A percentile compares a stretch with the other conserved stretches of the same genome.
These are phyloP conservation scores for Zaprionus africanus DNA, from an alignment of 1,140 invertebrate genomes.

Conservation along the genomic window DNA sequence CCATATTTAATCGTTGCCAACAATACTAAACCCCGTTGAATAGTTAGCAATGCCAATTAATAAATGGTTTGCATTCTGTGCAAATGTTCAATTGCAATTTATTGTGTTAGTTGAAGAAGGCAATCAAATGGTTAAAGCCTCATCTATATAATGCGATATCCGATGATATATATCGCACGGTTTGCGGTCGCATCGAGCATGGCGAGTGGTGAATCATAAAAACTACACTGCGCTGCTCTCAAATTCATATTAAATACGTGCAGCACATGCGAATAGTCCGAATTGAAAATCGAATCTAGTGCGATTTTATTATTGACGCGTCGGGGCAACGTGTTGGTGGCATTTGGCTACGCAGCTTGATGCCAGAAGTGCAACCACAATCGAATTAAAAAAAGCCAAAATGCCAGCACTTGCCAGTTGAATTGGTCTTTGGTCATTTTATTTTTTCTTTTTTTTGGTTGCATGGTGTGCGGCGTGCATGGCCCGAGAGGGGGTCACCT, in stretches of 20 bases:
- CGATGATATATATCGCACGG: slow-evolving; percentile 13
- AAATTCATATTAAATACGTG: slow-evolving; percentile 52
- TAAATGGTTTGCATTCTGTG: not conserved
- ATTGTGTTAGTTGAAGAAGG: not conserved
- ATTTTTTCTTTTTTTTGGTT: not conserved
- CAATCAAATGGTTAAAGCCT: slow-evolving; percentile 1
- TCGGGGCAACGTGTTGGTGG: slow-evolving; percentile 3
- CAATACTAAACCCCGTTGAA: not conserved
- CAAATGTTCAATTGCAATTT: slow-evolving; percentile 6
- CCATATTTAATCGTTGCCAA: not conserved
- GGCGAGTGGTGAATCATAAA: slow-evolving; percentile 29
- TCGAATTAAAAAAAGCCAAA: slow-evolving; percentile 15
- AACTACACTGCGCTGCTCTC: slow-evolving; percentile 6
- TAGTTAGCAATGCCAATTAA: slow-evolving; percentile 17
- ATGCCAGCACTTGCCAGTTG: slow-evolving; percentile 20
- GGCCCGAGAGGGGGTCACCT: not conserved
- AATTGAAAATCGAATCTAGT: slow-evolving; percentile 21
- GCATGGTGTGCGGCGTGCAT: not conserved
- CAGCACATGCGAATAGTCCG: slow-evolving; percentile 37
- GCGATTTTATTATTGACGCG: slow-evolving; percentile 44
- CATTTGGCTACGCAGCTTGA: slow-evolving; percentile 23
- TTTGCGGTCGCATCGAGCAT: slow-evolving; percentile 45
- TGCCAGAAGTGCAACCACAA: slow-evolving; percentile 18
- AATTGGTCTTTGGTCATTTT: slow-evolving; percentile 16
- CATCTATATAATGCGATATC: slow-evolving; percentile 7